Evolutionary conservation across 2,113 vertebrate species (phyloP), one percentile per base, ranked within the genome.

Genomic region (Struthidea cinerea): DNA sequence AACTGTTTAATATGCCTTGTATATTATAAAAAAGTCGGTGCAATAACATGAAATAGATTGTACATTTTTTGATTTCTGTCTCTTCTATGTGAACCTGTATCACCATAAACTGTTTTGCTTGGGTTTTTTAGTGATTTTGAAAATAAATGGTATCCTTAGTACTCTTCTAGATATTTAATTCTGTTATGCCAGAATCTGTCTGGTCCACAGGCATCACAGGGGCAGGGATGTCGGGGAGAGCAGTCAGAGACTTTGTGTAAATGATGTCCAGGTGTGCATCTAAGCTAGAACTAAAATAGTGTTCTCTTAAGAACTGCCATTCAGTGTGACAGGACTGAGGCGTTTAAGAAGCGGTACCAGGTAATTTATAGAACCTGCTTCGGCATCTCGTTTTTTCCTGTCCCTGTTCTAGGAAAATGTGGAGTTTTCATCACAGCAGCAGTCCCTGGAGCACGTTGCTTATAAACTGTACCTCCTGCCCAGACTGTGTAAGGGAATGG

Each of bases 1-100:
- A 92, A 81, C 81, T 77, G 92, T 97, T 96, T 93, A 95, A 94
- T 97, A 98, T 97, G 98, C 98, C 97, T 98, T 98, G 97, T 98
- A 98, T 98, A 98, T 98, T 94, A 97, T 93, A 97, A 97, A 97
- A 97, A 97, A 97, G 96, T 97, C 97, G 96, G 97, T 98, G 98
- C 98, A 98, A 98, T 98, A 98, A 98, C 97, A 97, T 95, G 92
- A 97, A 97, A 95, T 97, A 97, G 97, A 97, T 93, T 98, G 98
- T 98, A 98, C 97, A 97, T 98, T 98, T 98, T 91, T 94, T 95
- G 57, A 96, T 97, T 96, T 90, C 97, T 97, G 96, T 97, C 87
- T 83, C 97, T 96, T 94, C 98, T 97, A 80, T 98, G 97, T 98
- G 97, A 98, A 98, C 98, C 97, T 96, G 96, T 97, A 97, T 97